Base-by-base conservation (phyloP, 92 coral and sea anemone species). In the Parazoanthus atlanticus region DNA sequence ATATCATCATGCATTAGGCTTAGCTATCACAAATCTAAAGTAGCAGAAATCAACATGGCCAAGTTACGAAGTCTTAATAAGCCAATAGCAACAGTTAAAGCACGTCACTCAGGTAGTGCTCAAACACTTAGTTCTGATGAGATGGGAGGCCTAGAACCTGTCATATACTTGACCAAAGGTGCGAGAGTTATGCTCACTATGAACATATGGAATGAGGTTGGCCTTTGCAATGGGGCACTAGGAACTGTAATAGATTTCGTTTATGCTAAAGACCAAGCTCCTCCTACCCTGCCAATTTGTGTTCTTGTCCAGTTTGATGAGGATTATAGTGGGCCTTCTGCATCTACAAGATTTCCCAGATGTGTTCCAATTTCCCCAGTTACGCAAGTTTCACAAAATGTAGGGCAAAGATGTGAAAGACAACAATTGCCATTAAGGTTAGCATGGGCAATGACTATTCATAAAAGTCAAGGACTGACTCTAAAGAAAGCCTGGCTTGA, bases 361-460 rank as follows among this genome's bases (percentile, higher is more conserved):
- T 92, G 94, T 83, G 89, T 92, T 86, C 92, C 94, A 89, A 92
- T 92, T 81, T 89, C 79, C 82, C 94, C 92, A 86, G 84, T 89
- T 71, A 89, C 92, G 31, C 90, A 89, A 78, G 49, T 90, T 76
- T 92, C 94, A 38, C 90, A 89, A 80, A 92, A 86, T 38, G 3
- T 86, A 78, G 88, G 90, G 69, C 90, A 85, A 56, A 85, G 78
- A 79, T 89, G 82, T 89, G 92, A 89, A 80, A 41, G 81, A 76
- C 58, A 40, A 26, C 64, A 75, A 21, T 75, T 75, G 79, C 79
- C 79, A 75, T 8, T 61, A 61, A 38, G 43, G 6, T 38, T 38
- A 38, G 43, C 43, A 38, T 38, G 43, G 43, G 43, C 43, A 38
- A 38, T 38, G 43, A 38, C 43, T 38, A 38, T 38, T 38, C 43